Evolutionary conservation across 2,888 invertebrate genomes (phyloP).

Genomic region (Pachymerium ferrugineum): DNA sequence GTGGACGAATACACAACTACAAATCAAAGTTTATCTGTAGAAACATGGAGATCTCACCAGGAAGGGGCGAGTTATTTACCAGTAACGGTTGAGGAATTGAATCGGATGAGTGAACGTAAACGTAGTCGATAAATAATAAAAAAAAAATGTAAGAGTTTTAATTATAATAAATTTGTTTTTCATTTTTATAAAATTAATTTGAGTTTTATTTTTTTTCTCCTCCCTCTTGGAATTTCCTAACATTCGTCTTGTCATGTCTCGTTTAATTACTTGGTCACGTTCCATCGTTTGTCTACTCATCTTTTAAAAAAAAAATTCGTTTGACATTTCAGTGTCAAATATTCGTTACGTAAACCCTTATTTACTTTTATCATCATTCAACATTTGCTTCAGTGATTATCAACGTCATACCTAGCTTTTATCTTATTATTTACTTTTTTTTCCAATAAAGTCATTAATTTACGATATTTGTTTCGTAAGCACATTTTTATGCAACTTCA

Average conservation of each 20-base stretch:
- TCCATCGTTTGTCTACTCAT: not conserved
- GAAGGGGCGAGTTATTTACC: not conserved
- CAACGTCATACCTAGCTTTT: not conserved
- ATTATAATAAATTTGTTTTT: no score
- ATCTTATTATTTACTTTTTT: not conserved
- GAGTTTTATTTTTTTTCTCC: no score
- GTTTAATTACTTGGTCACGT: no score
- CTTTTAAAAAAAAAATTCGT: not conserved
- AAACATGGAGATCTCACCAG: not conserved
- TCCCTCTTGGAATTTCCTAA: no score
- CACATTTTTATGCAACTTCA: not conserved
- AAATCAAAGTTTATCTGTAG: not conserved
- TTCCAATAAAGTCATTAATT: not conserved
- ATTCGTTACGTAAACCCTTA: not conserved
- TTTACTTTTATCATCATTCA: not conserved
- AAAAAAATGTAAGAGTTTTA: no score
- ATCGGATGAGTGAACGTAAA: not conserved
- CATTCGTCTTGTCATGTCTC: no score
- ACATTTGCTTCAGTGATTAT: not conserved
- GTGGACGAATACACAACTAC: not conserved
- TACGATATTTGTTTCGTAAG: not conserved
- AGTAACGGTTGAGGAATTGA: not conserved
- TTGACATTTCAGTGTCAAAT: constrained; percentile 19
- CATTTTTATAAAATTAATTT: no score
- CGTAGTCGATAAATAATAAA: not conserved